Conservation (phyloP, 2,113 vertebrate genomes). For the Montifringilla adamsi region DNA sequence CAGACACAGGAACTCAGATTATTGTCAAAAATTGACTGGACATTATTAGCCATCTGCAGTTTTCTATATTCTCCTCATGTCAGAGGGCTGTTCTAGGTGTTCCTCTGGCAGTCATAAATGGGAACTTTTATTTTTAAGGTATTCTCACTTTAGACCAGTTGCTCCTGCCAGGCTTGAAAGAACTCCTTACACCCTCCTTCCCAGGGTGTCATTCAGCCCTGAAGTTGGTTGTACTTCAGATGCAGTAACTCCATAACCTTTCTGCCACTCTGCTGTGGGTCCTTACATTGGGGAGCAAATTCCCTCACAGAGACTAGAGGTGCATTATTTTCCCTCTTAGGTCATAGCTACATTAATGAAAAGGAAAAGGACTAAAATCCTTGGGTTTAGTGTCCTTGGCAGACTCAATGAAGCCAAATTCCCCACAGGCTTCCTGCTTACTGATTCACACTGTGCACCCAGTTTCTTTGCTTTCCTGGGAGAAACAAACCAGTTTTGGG, state of each 20-base stretch:
- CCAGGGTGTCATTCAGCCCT: background rate
- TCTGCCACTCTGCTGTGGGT: background rate
- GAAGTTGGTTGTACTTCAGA: background rate
- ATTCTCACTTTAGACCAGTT: background rate
- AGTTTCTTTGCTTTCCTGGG: background rate
- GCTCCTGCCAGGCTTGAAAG: background rate
- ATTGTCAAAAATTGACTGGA: background rate
- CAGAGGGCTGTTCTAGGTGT: background rate
- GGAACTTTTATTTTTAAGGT: background rate
- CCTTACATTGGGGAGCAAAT: background rate
- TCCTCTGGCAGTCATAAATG: background rate
- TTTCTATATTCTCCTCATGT: background rate
- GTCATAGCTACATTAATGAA: background rate
- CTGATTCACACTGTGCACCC: accelerated
- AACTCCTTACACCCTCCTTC: background rate
- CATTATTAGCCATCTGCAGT: background rate
- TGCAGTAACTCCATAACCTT: background rate
- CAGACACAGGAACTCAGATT: background rate
- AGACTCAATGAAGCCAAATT: background rate
- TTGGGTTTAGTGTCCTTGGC: background rate
- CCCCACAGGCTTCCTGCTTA: background rate
- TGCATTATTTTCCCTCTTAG: background rate
- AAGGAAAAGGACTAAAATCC: background rate
- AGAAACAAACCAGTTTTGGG: background rate
- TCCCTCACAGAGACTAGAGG: background rate